These are phyloP conservation scores for Nycticorax nycticorax DNA, from an alignment of 2,113 vertebrate genomes.

Conservation along the genomic window DNA sequence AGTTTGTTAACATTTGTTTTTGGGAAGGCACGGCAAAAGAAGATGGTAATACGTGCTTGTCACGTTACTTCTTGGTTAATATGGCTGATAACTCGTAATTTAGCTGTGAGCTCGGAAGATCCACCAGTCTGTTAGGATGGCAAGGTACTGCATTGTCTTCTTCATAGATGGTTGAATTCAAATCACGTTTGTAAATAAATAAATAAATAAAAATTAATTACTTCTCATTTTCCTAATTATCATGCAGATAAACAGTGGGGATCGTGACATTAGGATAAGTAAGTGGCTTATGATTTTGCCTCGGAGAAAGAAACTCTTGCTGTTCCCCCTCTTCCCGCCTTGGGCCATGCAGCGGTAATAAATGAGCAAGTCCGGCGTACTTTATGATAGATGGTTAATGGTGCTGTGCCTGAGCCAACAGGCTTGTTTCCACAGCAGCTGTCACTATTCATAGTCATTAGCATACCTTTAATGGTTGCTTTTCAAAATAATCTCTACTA, in stretches of 20 bases:
- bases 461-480: constrained; percentile 74
- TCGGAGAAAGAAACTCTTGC: constrained; percentile 66
- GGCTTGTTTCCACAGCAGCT: constrained; percentile 73
- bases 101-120: neutral
- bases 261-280: constrained; percentile 74
- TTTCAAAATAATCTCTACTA: constrained; percentile 69
- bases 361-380: constrained; percentile 71
- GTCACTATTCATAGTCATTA: constrained; percentile 75
- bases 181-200: constrained; percentile 42
- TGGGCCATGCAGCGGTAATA: constrained; percentile 71
- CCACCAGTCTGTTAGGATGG: neutral
- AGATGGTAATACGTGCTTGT: neutral
- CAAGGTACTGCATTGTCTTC: neutral
- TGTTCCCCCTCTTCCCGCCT: constrained; percentile 51
- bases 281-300: constrained; percentile 73
- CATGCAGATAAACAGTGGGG: constrained; percentile 79
- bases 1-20: neutral
- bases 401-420: constrained; percentile 70
- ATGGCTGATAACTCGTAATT: neutral
- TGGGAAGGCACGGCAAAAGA: neutral
- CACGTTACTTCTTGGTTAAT: neutral
- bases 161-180: constrained; percentile 28
- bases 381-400: constrained; percentile 75
- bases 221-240: constrained; percentile 77
- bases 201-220: constrained; percentile 50